Base-by-base conservation (phyloP, 2,888 invertebrate genomes). In the Nemoura dubitans region DNA sequence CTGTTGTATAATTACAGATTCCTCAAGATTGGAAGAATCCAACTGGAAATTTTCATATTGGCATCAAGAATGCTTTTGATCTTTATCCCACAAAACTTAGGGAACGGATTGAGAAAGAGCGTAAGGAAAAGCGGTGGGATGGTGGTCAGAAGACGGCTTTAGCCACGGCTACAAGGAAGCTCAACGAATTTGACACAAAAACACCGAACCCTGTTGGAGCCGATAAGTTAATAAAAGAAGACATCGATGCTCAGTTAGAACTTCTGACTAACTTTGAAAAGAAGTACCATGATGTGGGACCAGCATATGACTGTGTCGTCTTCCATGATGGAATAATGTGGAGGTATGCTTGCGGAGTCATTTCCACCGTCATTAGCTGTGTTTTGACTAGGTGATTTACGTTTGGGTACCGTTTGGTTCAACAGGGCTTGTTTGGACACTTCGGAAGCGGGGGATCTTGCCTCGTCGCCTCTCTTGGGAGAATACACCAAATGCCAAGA, bases 241-340 rank as follows among this genome's bases (percentile, higher is more conserved):
- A 99, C 90, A 91, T 97, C 25, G 98, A 98, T 90, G 95, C 96
- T 16, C 94, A 95, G 89, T 93, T 98, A 85, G 99, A 99, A 89
- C 93, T 96, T 87, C 92, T 99, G 87, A 96, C 94, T 89, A 93
- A 92, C 87, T 93, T 96, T 83, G 98, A 99, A 89, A 99, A 98
- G 91, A 97, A 98, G 90, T 98, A 95, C 91, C 93, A 92, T 86
- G 98, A 99, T 90, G 91, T 95, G 10, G 99, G 98, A 26, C 97
- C 97, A 0, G 95, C 97, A 5, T 98, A 96, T 91, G 99, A 99
- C 92, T 98, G 98, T 92, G 94, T 99, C 85, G 94, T 99, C 36
- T 99, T 97, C 92, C 94, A 98, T 90, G 98, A 99, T 92, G 98
- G 98, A n/a, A 92, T 93, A 29, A 94, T 96, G 42, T 99, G 98